These are phyloP conservation scores for Thyatira batis DNA, from an alignment of 2,888 invertebrate species.

Conservation along the genomic window DNA sequence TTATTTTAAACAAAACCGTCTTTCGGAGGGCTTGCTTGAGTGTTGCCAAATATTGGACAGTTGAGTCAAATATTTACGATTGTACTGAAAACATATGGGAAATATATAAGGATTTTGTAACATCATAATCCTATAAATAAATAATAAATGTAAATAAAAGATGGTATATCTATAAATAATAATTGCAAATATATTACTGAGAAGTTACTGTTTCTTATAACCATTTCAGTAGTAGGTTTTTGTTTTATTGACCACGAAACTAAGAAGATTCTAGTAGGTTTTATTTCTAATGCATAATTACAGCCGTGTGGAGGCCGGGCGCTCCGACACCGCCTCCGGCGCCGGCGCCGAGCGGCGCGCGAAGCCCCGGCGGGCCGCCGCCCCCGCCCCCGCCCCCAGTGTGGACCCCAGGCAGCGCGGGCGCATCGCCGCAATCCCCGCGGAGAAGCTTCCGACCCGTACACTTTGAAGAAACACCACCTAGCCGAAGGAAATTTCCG, in stretches of 20 bases:
- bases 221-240: too few relatives aligned
- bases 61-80: background rate
- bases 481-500: conserved; percentile 66
- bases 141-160: background rate
- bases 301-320: conserved; percentile 77
- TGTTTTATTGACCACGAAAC: background rate
- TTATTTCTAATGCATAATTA: background rate
- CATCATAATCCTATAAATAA: background rate
- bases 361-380: conserved; percentile 74
- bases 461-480: conserved; percentile 78
- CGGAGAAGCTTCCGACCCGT: conserved; percentile 92
- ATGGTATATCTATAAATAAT: too few relatives aligned
- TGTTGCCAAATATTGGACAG: background rate
- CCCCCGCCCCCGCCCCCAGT: conserved; percentile 86
- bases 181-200: too few relatives aligned
- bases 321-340: conserved; percentile 62
- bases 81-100: too few relatives aligned
- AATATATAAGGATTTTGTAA: background rate
- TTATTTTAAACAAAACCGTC: conserved; percentile 14
- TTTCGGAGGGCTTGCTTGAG: background rate
- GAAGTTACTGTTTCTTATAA: too few relatives aligned
- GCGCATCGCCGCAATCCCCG: conserved; percentile 87
- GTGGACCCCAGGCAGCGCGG: conserved; percentile 90
- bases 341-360: conserved; percentile 50
- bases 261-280: background rate